phyloP scores from a whole-genome alignment of 2,113 vertebrate genomes.

The Monarcha castaneiventris region DNA sequence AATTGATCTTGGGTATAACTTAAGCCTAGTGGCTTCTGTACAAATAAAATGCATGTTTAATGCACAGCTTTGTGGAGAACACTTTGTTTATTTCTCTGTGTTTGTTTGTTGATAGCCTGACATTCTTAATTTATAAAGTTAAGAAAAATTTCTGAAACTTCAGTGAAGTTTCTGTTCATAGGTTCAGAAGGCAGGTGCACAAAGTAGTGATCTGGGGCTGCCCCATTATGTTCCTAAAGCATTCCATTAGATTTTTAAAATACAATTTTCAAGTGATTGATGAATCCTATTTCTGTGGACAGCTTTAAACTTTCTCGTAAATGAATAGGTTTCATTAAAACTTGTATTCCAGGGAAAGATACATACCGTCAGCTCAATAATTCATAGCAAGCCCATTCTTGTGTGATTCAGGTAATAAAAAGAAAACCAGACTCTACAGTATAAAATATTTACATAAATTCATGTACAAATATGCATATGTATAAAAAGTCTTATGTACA shows the following conservation, averaged over 20 bases:
- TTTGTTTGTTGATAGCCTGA: background rate
- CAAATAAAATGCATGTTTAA: background rate
- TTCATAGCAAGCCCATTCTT: background rate
- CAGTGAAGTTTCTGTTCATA: background rate
- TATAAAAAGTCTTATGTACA: background rate
- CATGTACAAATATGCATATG: too few relatives aligned
- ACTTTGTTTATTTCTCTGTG: background rate
- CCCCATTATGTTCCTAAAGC: background rate
- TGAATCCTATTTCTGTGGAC: background rate
- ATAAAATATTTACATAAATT: background rate
- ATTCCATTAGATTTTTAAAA: background rate
- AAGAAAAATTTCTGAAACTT: background rate
- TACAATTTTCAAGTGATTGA: background rate
- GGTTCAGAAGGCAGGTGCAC: background rate
- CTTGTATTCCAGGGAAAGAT: background rate
- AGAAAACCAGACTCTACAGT: background rate
- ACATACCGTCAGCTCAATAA: background rate
- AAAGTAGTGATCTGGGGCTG: background rate
- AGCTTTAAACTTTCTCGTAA: background rate
- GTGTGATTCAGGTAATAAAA: background rate
- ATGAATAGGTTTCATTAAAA: background rate
- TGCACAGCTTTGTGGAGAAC: background rate
- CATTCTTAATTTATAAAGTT: background rate
- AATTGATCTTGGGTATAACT: background rate
- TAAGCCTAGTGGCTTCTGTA: background rate